phyloP scores from a whole-genome alignment of 2,797 vertebrate species.

The Distichodus sexfasciatus region DNA sequence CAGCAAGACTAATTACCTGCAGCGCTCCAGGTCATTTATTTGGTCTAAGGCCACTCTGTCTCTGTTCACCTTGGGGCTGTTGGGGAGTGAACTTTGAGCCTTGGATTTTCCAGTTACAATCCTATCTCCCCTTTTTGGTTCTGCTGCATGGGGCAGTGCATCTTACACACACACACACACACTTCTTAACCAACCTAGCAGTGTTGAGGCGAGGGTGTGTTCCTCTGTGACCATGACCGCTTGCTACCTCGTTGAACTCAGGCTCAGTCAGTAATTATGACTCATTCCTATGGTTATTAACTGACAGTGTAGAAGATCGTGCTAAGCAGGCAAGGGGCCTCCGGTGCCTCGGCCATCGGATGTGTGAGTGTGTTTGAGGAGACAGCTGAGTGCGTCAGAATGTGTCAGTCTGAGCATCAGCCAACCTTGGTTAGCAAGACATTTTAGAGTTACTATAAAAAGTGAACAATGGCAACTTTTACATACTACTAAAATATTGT shows the following conservation, averaged over 20 bases:
- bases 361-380: constrained; percentile 8
- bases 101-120: background rate
- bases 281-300: background rate
- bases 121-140: background rate
- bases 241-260: background rate
- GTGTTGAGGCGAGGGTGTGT: background rate
- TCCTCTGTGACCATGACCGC: background rate
- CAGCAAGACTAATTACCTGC: constrained; percentile 8
- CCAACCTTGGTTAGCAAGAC: background rate
- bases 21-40: background rate
- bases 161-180: background rate
- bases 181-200: constrained; percentile 1
- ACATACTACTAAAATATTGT: too few relatives aligned
- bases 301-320: background rate
- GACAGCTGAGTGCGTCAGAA: background rate
- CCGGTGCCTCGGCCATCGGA: background rate
- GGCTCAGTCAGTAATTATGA: constrained; percentile 1
- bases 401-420: background rate
- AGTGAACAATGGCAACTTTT: background rate
- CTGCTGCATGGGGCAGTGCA: background rate
- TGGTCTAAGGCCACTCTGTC: constrained; percentile 4
- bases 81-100: background rate
- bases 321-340: background rate
- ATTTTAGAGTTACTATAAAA: background rate
- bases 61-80: background rate